These are phyloP conservation scores for Hiodon alosoides DNA, from an alignment of 2,113 vertebrate species.

Conservation along the genomic window DNA sequence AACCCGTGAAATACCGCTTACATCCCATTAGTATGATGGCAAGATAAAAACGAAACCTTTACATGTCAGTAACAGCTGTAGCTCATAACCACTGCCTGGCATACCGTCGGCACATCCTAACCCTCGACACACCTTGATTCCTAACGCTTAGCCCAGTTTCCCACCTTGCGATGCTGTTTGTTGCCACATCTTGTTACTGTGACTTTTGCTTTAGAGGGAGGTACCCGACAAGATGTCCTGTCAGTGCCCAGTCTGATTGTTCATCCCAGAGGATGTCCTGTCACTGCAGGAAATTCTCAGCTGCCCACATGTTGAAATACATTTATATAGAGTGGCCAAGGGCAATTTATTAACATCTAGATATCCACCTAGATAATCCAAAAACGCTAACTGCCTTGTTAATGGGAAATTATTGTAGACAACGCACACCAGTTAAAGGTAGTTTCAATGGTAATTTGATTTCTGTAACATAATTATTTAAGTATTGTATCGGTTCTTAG, in stretches of 20 bases:
- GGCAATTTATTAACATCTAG: neutral
- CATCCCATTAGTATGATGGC: too few relatives aligned
- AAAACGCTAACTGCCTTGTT: neutral
- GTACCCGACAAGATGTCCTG: conserved; percentile 29
- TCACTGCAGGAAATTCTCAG: conserved; percentile 19
- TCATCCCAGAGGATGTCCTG: conserved; percentile 28
- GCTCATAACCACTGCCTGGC: too few relatives aligned
- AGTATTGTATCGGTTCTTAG: neutral
- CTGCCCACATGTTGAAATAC: conserved; percentile 12
- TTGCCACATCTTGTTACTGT: conserved; percentile 14
- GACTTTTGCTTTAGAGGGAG: conserved; percentile 15
- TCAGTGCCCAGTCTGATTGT: conserved; percentile 25
- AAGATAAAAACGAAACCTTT: too few relatives aligned
- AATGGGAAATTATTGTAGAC: neutral
- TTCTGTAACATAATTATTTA: neutral
- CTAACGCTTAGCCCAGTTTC: neutral
- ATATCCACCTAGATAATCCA: neutral
- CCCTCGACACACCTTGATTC: too few relatives aligned
- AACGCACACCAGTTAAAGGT: neutral
- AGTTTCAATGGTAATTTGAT: neutral
- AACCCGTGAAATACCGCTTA: too few relatives aligned
- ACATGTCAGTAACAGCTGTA: too few relatives aligned
- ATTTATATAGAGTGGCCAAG: neutral
- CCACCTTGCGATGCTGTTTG: conserved; percentile 6
- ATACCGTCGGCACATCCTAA: too few relatives aligned